Evolutionary conservation across 2,797 vertebrate species (phyloP).

Genomic region (Ctenochaetus hawaiiensis): DNA sequence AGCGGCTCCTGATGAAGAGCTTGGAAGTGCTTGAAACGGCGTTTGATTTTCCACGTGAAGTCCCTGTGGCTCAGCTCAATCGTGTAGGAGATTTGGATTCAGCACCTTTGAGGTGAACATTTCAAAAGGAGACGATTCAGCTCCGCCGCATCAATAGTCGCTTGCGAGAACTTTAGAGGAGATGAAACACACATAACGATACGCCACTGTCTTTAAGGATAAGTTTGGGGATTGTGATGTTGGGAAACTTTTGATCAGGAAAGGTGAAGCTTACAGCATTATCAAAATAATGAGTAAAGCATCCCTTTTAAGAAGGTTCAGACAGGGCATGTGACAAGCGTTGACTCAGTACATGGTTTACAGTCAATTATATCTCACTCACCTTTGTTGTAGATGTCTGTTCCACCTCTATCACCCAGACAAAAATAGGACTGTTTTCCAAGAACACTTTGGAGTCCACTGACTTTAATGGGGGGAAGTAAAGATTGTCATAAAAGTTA

Average conservation of each 20-base stretch:
- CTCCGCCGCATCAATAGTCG: slow-evolving; percentile 63
- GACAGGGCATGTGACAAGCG: slow-evolving; percentile 55
- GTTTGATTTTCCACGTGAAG: slow-evolving; percentile 82
- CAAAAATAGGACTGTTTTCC: slow-evolving; percentile 73
- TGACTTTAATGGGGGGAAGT: slow-evolving; percentile 63
- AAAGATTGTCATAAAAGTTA: slow-evolving; percentile 25
- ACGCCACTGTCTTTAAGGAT: slow-evolving; percentile 65
- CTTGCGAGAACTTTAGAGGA: slow-evolving; percentile 69
- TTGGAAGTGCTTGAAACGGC: slow-evolving; percentile 79
- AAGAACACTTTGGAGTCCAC: slow-evolving; percentile 69
- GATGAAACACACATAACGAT: slow-evolving; percentile 61
- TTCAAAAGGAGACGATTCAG: slow-evolving; percentile 73
- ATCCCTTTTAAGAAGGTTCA: slow-evolving; percentile 58
- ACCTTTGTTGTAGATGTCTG: slow-evolving; percentile 70
- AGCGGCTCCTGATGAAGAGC: slow-evolving; percentile 77
- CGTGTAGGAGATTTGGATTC: slow-evolving; percentile 79
- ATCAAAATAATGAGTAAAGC: slow-evolving; percentile 63
- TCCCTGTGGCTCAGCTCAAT: slow-evolving; percentile 76
- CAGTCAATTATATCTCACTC: slow-evolving; percentile 68
- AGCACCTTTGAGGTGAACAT: slow-evolving; percentile 74
- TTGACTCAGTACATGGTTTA: slow-evolving; percentile 61
- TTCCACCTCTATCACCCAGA: slow-evolving; percentile 72
- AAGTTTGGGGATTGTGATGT: slow-evolving; percentile 67
- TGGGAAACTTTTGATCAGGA: slow-evolving; percentile 71
- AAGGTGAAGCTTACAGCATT: slow-evolving; percentile 55